Base-by-base conservation (phyloP, 1,140 invertebrate species). In the Triops longicaudatus region DNA sequence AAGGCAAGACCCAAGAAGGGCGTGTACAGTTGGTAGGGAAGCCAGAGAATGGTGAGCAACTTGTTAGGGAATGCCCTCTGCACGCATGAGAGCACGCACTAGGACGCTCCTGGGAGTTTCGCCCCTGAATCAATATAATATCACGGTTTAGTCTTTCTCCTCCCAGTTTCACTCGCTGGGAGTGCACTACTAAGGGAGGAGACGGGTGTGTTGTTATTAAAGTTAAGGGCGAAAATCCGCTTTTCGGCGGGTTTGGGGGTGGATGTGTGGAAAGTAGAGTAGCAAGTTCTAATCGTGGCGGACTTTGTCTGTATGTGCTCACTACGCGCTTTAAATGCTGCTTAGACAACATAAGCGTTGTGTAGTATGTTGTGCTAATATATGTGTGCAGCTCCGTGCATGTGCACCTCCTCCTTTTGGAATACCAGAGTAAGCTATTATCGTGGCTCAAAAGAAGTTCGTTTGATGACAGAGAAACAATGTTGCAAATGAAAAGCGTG, bases 291-390 rank as follows among this genome's bases (percentile, higher is more conserved):
- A 63, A 17, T 63, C 50, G 4, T 22, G 14, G 31, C 31, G 31
- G 31, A 37, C 31, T 37, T 37, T 37, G 31, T 37, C 31, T 37
- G 31, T 4, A 37, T 37, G 31, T 37, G 31, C 31, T 37, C 31
- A 37, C 50, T 63, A 63, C 50, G 22, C 50, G 22, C 14, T 73
- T 73, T 41, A 75, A 75, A 26, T 17, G n/a, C 22, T 41, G 26
- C 37, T 75, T 43, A 43, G 42, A 43, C 74, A 75, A 44, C 74
- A 10, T 43, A 43, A 73, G 31, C 31, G 31, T 37, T 4, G 31
- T 7, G 31, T 37, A 37, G 31, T 37, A 7, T 37, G 31, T 37
- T 37, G 31, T 37, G 31, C 31, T 37, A 37, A 37, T 37, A 7
- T 37, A 37, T 37, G 31, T 37, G 31, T 37, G 31, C 7, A 37